Evolutionary conservation across 2,797 vertebrate genomes (phyloP), one percentile per base, ranked within the genome.

Genomic region (Otus scops): DNA sequence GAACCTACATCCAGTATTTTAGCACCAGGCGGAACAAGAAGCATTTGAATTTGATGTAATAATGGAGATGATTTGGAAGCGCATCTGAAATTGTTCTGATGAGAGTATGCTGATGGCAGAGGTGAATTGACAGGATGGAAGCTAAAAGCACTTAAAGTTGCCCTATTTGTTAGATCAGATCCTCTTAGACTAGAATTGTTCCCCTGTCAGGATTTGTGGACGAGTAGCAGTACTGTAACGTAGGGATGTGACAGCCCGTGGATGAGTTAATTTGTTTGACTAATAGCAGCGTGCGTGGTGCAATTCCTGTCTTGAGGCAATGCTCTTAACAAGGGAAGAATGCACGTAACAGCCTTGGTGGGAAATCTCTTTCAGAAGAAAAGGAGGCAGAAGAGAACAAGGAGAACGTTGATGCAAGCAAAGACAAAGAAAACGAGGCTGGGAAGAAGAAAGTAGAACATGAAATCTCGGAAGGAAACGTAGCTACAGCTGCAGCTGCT

Each of bases 401-500:
- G 98, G 98, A 99, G 96, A 93, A 99, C 54, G 98, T 98, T 38
- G 99, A 99, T 26, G 82, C 91, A 4, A 97, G 92, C 91, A 98
- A 97, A 89, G 99, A 98, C 81, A 98, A 97, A 77, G 99, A 99
- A 3, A 97, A 86, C 1, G 98, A 99, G 48, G 97, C 98, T 2
- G 98, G 98, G 79, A 99, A 98, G 98, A 99, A 98, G 98, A 99
- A 99, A 96, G 96, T 99, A 85, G 99, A 99, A 53, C 98, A 99
- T 2, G 99, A 99, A 74, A 99, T 99, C 24, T 99, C 98, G 3
- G 99, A 99, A 96, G 99, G 99, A 27, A 99, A 99, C 51, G 99
- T 99, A 2, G 99, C 99, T 63, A 99, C 99, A 1, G 99, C 99
- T 2, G 99, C 99, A 4, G 99, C 99, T 53, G 99, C 99, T 69